Percentiles rank a stretch among this genome's conserved stretches.
phyloP scores from a whole-genome alignment of 2,113 vertebrate species.

The Engystomops pustulosus region DNA sequence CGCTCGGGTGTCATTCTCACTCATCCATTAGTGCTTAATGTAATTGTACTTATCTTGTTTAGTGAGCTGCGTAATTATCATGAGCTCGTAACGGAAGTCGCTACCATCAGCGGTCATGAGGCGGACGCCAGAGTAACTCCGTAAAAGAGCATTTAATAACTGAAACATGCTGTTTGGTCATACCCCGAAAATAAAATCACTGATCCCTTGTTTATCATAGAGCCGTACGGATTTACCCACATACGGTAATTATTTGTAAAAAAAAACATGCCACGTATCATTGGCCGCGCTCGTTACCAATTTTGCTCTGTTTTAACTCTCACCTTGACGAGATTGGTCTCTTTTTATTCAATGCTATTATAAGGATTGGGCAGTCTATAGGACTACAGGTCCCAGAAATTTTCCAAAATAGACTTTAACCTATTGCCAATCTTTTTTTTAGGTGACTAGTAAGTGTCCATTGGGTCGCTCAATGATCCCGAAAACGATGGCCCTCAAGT shows the following conservation, averaged over 20 bases:
- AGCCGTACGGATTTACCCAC: not conserved
- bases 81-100: not conserved
- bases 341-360: not conserved
- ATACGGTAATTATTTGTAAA: slow-evolving; percentile 2
- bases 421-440: no score
- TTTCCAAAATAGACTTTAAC: not conserved
- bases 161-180: slow-evolving; percentile 9
- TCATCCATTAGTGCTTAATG: slow-evolving; percentile 23
- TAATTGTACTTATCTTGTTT: slow-evolving; percentile 42
- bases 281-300: not conserved
- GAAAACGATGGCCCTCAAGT: no score
- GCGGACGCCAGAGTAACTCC: not conserved
- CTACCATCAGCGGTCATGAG: slow-evolving; percentile 6
- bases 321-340: not conserved
- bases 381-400: not conserved
- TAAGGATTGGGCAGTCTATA: not conserved
- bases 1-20: not conserved
- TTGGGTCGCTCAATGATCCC: no score
- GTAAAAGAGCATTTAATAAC: not conserved
- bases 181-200: not conserved
- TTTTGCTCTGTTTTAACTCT: slow-evolving; percentile 25
- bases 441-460: no score
- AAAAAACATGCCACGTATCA: slow-evolving; percentile 31
- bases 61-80: slow-evolving; percentile 39
- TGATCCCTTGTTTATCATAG: not conserved